Base-by-base conservation (phyloP, 2,888 invertebrate genomes). In the Laothoe populi region DNA sequence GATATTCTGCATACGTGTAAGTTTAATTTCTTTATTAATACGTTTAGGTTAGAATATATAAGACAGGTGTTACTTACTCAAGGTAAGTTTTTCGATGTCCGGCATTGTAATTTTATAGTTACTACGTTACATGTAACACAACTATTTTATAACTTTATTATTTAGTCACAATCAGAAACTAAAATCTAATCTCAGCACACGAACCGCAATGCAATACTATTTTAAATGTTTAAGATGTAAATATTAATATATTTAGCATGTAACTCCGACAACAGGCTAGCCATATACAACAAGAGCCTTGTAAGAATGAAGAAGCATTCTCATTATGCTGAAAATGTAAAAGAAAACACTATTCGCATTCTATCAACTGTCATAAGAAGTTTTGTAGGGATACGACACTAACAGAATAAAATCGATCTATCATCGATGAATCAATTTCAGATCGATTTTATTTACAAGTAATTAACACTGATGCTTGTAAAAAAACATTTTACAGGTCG, bases 41-140 rank as follows among this genome's bases (percentile, higher is more conserved):
- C n/a, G n/a, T n/a, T n/a, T 59, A 81, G 78, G 78, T 81, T 81
- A 79, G 60, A 63, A 62, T 21, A 11, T 11, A 24, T 60, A 64
- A 62, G 19, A 64, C 53, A 63, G 53, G 59, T 59, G 49, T 24
- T 19, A 68, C 72, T 73, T 69, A 81, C 80, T 70, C 60, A 81
- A 74, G 58, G 80, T 77, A 35, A 81, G 68, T 65, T 75, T 73
- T 64, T 77, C 80, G 73, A 81, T 77, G 60, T 44, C 63, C 45
- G 63, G 63, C 63, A 63, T 63, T 38, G 16, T 21, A 19, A 13
- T 23, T 24, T 44, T 42, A 13, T 42, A 16, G n/a, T 26, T 19
- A 16, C 4, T 19, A 0, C 2, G 4, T 21, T 19, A 21, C 10
- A n/a, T 31, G 5, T 16, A 7, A 35, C 35, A 35, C 53, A 10